Base-by-base conservation (phyloP, 1,140 invertebrate species). In the Drosophila santomea region DNA sequence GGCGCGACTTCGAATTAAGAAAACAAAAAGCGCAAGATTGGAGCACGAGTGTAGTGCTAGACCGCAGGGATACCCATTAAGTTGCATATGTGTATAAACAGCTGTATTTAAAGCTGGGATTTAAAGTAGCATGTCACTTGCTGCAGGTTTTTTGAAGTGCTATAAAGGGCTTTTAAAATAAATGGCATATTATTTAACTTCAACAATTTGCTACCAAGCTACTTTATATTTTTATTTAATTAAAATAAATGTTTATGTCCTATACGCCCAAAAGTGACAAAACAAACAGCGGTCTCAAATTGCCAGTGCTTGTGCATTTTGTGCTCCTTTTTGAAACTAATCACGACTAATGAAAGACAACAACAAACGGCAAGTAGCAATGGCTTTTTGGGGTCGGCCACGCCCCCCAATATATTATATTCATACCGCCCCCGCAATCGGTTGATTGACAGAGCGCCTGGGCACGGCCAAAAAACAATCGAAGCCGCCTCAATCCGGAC, bases 321-420 rank as follows among this genome's bases (percentile, higher is more conserved):
- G 39, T 66, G 76, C 66, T 78, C 56, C 54, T 78, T 78, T 78
- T 86, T 28, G 38, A 86, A 88, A 86, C 78, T 88, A 88, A 86
- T 88, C 83, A 88, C 83, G 83, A 78, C 77, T 88, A 89, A 88
- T 89, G 76, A 80, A 83, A 80, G 62, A 67, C 76, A 77, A 78
- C 76, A 62, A 59, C 69, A 75, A 75, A 75, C 64, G 68, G 56
- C 59, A 64, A 61, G 25, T 79, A 69, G 38, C 43, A 52, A 14
- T 55, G 58, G 41, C 47, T 81, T 76, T 84, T 86, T 86, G 83
- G 76, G 79, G 83, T 89, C 84, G 63, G 43, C 48, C 81, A 80
- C 81, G 67, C 77, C 78, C 51, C 61, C 38, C 32, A 6, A 39
- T 2, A 20, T 12, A 23, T 15, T 35, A 23, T 48, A 10, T 15